Percentiles rank a stretch among this genome's conserved stretches.
Evolutionary conservation across 2,888 invertebrate genomes (phyloP).

Genomic region (Epirrhoe alternata): DNA sequence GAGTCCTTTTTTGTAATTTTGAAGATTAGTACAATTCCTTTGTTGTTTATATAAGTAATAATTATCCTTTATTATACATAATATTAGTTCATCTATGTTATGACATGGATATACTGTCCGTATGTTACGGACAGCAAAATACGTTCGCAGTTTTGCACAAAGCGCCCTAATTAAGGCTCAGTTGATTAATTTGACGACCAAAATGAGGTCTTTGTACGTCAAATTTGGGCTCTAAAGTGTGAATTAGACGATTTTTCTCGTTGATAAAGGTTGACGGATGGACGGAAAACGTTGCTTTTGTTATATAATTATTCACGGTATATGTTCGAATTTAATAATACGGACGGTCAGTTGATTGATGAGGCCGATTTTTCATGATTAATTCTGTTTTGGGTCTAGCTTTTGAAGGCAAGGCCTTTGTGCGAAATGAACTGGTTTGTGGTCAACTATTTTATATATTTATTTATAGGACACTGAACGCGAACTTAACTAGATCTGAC

Average conservation of each 20-base stretch:
- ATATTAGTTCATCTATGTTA: too few species aligned
- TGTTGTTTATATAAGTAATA: too few species aligned
- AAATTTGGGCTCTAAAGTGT: constrained; percentile 72
- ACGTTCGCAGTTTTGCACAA: not conserved
- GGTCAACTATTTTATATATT: not conserved
- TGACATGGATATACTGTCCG: too few species aligned
- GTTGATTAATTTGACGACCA: constrained; percentile 49
- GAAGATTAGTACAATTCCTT: too few species aligned
- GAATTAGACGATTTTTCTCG: constrained; percentile 82
- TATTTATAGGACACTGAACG: too few species aligned
- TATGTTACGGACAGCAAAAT: not conserved
- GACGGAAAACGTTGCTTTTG: constrained; percentile 71
- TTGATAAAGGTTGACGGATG: constrained; percentile 81
- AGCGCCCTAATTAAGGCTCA: constrained; percentile 35
- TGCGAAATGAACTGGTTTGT: constrained; percentile 1
- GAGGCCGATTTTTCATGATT: constrained; percentile 56
- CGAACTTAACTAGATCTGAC: too few species aligned
- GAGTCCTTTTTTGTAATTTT: too few species aligned
- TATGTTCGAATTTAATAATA: constrained; percentile 79
- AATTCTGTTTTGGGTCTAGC: constrained; percentile 48
- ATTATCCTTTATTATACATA: too few species aligned
- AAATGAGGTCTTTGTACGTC: constrained; percentile 64
- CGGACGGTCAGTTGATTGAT: constrained; percentile 68
- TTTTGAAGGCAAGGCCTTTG: constrained; percentile 40
- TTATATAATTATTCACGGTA: constrained; percentile 78